A percentile compares a stretch with the other conserved stretches of the same genome.
Conservation (phyloP, 1,140 invertebrate species). For the Oncopodura yosiiana region DNA sequence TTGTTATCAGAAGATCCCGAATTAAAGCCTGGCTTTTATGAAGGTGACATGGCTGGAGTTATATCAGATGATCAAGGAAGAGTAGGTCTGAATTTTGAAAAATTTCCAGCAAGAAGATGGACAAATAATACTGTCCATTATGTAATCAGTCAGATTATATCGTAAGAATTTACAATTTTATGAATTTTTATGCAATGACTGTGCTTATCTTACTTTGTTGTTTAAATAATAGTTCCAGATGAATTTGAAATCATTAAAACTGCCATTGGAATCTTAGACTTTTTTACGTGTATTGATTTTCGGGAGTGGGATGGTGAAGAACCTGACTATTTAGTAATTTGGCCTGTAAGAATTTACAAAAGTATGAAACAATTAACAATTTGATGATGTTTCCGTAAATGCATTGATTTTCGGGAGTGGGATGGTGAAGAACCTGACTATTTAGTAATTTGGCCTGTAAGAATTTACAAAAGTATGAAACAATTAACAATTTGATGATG, state of each 20-base stretch:
- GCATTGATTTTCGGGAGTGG: constrained; percentile 53
- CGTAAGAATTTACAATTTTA: constrained; percentile 39
- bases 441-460: constrained; percentile 54
- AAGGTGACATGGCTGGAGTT: constrained; percentile 55
- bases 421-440: constrained; percentile 51
- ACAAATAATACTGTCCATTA: constrained; percentile 50
- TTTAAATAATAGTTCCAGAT: constrained; percentile 41
- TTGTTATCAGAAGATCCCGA: constrained; percentile 50
- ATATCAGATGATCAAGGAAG: constrained; percentile 33
- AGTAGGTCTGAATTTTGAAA: constrained; percentile 53
- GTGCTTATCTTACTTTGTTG: not conserved
- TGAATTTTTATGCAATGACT: not conserved
- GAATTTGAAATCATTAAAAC: constrained; percentile 50
- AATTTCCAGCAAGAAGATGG: constrained; percentile 56
- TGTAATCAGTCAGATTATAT: constrained; percentile 51
- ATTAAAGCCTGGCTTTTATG: constrained; percentile 54
- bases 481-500: not conserved
- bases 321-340: constrained; percentile 53
- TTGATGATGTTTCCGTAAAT: too few species aligned
- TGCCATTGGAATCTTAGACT: constrained; percentile 49
- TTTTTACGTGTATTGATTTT: constrained; percentile 53
- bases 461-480: too few species aligned
- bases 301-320: constrained; percentile 51
- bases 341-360: too few species aligned
- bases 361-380: not conserved